Evolutionary conservation across 2,888 invertebrate species (phyloP).

Genomic region (Leptothorax acervorum): DNA sequence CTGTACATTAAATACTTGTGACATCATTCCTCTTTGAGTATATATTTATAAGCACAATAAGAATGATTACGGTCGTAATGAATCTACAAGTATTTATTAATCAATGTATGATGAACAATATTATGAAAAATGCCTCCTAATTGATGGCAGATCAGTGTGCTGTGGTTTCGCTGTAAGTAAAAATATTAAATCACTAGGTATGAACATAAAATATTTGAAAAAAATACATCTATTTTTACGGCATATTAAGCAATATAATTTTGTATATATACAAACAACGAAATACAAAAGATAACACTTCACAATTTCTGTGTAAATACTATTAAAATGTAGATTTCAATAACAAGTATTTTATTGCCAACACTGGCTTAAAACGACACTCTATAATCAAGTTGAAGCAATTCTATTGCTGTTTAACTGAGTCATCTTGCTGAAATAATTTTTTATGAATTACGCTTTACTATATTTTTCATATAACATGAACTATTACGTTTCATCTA

Average conservation of each 20-base stretch:
- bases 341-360: constrained; percentile 36
- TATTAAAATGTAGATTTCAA: constrained; percentile 40
- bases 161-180: constrained; percentile 85
- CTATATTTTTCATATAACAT: constrained; percentile 48
- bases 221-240: constrained; percentile 62
- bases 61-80: constrained; percentile 75
- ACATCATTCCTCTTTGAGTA: constrained; percentile 74
- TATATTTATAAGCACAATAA: constrained; percentile 75
- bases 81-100: constrained; percentile 77
- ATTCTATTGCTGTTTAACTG: constrained; percentile 39
- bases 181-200: constrained; percentile 80
- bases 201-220: constrained; percentile 64
- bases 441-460: constrained; percentile 39
- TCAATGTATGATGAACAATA: constrained; percentile 81
- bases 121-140: constrained; percentile 83
- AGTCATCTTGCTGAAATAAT: constrained; percentile 24
- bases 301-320: constrained; percentile 8
- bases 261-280: constrained; percentile 54
- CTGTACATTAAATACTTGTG: constrained; percentile 54
- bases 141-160: constrained; percentile 84
- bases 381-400: constrained; percentile 28
- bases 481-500: constrained; percentile 68
- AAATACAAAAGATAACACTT: constrained; percentile 42
- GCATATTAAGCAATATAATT: constrained; percentile 60
- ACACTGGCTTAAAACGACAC: constrained; percentile 25